Percentiles rank a stretch among this genome's conserved stretches.
Conservation (phyloP, 2,113 vertebrate genomes). For the Morphnarchus princeps region DNA sequence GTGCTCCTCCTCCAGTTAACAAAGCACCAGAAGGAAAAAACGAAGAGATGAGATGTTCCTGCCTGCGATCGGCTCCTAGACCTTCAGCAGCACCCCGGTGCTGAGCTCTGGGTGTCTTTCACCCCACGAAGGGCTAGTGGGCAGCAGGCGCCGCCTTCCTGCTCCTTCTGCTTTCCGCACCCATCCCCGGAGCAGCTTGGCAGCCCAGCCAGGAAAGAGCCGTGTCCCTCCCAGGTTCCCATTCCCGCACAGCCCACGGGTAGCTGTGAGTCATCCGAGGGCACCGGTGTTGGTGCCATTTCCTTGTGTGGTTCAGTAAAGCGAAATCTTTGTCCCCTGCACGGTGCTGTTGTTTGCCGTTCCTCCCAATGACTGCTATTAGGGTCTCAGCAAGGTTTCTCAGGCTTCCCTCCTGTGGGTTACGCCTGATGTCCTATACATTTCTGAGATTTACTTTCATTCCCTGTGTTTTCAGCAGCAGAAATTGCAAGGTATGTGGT, state of each 20-base stretch:
- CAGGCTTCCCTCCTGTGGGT: neutral
- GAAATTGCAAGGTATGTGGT: neutral
- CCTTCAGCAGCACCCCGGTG: rapidly evolving
- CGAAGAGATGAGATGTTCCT: neutral
- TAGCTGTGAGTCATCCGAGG: neutral
- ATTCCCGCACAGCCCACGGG: rapidly evolving
- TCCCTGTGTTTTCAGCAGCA: neutral
- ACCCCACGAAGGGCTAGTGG: neutral
- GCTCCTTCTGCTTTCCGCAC: neutral
- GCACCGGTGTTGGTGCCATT: neutral
- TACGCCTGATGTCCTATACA: neutral
- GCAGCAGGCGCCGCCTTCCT: neutral
- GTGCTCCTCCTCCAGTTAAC: rapidly evolving
- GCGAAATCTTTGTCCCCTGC: rapidly evolving
- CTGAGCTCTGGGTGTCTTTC: neutral
- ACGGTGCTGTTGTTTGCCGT: rapidly evolving
- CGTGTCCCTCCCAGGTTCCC: neutral
- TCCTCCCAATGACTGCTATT: neutral
- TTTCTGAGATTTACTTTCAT: neutral
- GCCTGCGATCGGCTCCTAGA: neutral
- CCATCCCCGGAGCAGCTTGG: neutral
- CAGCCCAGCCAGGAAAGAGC: neutral
- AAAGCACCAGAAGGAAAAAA: neutral
- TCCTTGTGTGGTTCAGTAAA: neutral
- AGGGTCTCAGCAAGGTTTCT: neutral